Evolutionary conservation across 2,797 vertebrate species (phyloP).

Genomic region (Momotus momota): DNA sequence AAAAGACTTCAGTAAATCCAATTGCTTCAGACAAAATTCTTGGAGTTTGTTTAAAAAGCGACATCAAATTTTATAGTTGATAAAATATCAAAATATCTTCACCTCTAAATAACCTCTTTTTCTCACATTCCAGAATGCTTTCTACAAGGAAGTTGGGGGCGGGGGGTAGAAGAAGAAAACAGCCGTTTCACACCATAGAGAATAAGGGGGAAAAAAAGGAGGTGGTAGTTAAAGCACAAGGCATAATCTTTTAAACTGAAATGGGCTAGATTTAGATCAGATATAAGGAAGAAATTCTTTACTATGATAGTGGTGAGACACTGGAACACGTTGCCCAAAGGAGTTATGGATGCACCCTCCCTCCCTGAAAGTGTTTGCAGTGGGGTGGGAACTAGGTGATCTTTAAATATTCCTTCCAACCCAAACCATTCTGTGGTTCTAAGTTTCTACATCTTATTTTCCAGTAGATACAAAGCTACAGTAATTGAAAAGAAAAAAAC

Average conservation of each 20-base stretch:
- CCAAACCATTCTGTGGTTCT: neutral
- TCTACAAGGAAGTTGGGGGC: neutral
- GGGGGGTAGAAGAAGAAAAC: too few species aligned
- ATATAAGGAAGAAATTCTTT: neutral
- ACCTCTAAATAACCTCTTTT: neutral
- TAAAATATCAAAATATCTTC: neutral
- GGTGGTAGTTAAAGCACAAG: neutral
- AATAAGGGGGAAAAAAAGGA: neutral
- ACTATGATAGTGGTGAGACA: too few species aligned
- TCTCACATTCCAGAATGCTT: neutral
- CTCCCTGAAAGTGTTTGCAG: too few species aligned
- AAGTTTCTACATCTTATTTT: neutral
- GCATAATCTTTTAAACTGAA: neutral
- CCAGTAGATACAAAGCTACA: neutral
- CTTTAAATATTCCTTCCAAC: too few species aligned
- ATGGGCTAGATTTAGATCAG: neutral
- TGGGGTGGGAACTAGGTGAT: too few species aligned
- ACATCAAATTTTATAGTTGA: neutral
- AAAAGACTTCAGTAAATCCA: neutral
- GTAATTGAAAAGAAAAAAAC: neutral
- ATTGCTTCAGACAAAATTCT: neutral
- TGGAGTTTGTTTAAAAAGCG: neutral
- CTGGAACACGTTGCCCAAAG: too few species aligned
- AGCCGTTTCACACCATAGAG: neutral
- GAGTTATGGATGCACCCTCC: too few species aligned